Base-by-base conservation (phyloP, 2,113 vertebrate species). In the Prionailurus bengalensis region DNA sequence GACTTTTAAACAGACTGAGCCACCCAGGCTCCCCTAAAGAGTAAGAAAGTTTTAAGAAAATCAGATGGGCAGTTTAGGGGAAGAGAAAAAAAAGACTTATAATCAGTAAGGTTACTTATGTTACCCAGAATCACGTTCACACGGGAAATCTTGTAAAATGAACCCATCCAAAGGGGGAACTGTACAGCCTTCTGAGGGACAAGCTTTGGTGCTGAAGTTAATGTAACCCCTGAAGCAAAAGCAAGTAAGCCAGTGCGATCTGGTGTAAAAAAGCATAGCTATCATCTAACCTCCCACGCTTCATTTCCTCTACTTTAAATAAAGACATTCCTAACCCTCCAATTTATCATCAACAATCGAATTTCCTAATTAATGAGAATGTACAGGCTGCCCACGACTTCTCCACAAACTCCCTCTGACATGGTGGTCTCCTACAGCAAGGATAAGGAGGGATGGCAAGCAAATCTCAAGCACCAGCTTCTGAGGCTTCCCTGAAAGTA, bases 321-420 rank as follows among this genome's bases (percentile, higher is more conserved):
- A 71, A 93, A 95, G 94, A 85, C 74, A 70, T 89, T 89, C 96
- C 17, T 93, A 85, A 96, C 92, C 45, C 17, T 91, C 81, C 55
- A 39, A 88, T 95, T 48, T 70, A 65, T 83, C 92, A 82, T 91
- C 83, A 97, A 87, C 53, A 91, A 7, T 45, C 65, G 81, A 93
- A 97, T 98, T 97, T 93, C 85, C 89, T 97, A 96, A 97, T 98
- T 95, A 97, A 97, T 97, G 93, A 89, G 68, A 92, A 94, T 93
- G 39, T 17, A 93, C 90, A 94, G 70, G 68, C 91, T 97, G 76
- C 85, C 97, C 98, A 97, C 97, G 61, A 86, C 51, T 86, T 86
- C 78, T 95, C 82, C 79, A 79, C 93, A 91, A 81, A 48, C 17
- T 78, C 51, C 89, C 82, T 82, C 74, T 25, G 39, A 63, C 13